phyloP scores from a whole-genome alignment of 1,140 invertebrate species.

The Ephestia elutella region DNA sequence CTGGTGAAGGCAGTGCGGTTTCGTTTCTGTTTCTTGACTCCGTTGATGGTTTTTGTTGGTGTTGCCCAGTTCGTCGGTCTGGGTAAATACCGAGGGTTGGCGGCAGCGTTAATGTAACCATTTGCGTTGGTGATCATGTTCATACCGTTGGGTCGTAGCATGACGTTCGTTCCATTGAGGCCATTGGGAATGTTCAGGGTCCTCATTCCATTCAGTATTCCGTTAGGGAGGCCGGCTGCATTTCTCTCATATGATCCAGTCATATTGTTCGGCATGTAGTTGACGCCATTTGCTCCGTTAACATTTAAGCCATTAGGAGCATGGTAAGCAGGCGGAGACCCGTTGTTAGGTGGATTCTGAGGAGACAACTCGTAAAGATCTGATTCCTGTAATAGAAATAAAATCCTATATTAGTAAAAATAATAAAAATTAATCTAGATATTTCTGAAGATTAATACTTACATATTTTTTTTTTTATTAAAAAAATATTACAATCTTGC shows the following conservation, averaged over 20 bases:
- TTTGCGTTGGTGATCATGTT: background rate
- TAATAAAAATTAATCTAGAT: no score
- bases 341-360: background rate
- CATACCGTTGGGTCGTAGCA: background rate
- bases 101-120: background rate
- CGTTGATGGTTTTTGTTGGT: constrained; percentile 5
- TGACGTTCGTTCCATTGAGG: background rate
- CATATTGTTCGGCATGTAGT: background rate
- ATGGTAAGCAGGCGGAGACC: background rate
- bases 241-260: background rate
- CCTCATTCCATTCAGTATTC: background rate
- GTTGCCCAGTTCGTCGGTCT: background rate
- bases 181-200: background rate
- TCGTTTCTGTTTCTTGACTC: constrained; percentile 72
- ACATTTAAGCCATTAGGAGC: background rate
- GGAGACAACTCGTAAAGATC: no score
- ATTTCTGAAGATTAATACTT: no score
- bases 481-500: no score
- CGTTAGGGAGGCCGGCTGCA: background rate
- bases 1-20: constrained; percentile 96
- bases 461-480: background rate
- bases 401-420: no score
- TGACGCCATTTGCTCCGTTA: background rate
- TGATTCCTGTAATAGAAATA: no score
- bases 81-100: background rate